Percentiles rank a stretch among this genome's conserved stretches.
These are phyloP conservation scores for Palythoa grandis DNA, from an alignment of 92 coral and sea anemone species.

Conservation along the genomic window DNA sequence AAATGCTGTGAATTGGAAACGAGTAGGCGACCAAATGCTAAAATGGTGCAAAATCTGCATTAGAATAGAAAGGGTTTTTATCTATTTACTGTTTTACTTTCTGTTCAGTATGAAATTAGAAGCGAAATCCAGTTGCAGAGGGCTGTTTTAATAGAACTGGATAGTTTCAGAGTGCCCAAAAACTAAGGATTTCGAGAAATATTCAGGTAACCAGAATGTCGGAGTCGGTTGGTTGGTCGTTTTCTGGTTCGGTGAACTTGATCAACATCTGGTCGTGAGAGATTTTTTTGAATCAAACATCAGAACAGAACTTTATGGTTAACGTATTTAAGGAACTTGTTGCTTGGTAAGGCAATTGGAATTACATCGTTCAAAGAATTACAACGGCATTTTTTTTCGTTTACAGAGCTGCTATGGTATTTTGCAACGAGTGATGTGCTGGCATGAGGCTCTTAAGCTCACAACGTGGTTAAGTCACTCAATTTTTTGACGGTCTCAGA, in stretches of 20 bases:
- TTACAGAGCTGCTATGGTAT: constrained; percentile 13
- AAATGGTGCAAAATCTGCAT: constrained; percentile 20
- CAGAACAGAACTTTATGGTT: background rate
- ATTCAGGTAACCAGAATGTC: background rate
- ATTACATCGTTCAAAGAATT: background rate
- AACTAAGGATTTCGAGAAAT: background rate
- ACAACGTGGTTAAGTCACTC: constrained; percentile 27
- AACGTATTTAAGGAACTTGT: background rate
- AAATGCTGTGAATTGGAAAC: background rate
- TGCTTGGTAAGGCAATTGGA: background rate
- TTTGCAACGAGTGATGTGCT: background rate
- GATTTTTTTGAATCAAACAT: constrained; percentile 16
- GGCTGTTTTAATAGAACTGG: background rate
- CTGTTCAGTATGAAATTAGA: background rate
- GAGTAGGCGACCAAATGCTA: background rate
- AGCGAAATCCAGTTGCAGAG: constrained; percentile 1
- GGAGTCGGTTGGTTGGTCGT: background rate
- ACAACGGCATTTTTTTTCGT: background rate
- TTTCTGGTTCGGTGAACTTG: constrained; percentile 20
- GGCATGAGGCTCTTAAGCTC: background rate
- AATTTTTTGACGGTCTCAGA: constrained; percentile 21
- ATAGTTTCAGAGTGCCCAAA: background rate
- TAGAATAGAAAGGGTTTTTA: constrained; percentile 34
- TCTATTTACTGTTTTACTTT: constrained; percentile 20
- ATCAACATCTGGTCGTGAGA: constrained; percentile 23